Percentiles rank a stretch among this genome's conserved stretches.
phyloP scores from a whole-genome alignment of 2,797 vertebrate genomes.

The Chiloscyllium punctatum region DNA sequence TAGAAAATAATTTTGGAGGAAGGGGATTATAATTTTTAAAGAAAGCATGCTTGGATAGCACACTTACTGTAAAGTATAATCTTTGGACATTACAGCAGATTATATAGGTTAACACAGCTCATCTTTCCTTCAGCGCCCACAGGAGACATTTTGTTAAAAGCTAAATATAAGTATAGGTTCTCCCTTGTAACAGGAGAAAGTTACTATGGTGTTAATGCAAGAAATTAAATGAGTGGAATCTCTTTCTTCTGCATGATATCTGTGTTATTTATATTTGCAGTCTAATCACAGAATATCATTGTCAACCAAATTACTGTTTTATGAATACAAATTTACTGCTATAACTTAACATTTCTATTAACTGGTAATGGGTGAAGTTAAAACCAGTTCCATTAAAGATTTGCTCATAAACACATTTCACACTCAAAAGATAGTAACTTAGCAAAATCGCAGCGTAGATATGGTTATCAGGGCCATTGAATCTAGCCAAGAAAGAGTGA shows the following conservation, averaged over 20 bases:
- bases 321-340: background rate
- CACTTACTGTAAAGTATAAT: background rate
- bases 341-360: background rate
- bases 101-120: background rate
- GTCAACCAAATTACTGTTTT: constrained; percentile 22
- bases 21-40: background rate
- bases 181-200: background rate
- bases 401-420: background rate
- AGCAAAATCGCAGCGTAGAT: too few species aligned
- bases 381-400: background rate
- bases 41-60: background rate
- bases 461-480: background rate
- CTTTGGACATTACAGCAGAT: background rate
- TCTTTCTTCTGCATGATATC: background rate
- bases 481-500: background rate
- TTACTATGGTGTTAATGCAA: background rate
- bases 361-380: background rate
- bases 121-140: too few species aligned
- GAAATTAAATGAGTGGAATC: background rate
- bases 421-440: background rate
- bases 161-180: background rate
- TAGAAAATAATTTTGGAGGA: background rate
- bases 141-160: background rate
- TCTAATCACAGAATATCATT: background rate
- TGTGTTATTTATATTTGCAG: background rate